Percentiles rank a stretch among this genome's conserved stretches.
Conservation (phyloP, 1,140 invertebrate species). For the Scylla paramamosain region DNA sequence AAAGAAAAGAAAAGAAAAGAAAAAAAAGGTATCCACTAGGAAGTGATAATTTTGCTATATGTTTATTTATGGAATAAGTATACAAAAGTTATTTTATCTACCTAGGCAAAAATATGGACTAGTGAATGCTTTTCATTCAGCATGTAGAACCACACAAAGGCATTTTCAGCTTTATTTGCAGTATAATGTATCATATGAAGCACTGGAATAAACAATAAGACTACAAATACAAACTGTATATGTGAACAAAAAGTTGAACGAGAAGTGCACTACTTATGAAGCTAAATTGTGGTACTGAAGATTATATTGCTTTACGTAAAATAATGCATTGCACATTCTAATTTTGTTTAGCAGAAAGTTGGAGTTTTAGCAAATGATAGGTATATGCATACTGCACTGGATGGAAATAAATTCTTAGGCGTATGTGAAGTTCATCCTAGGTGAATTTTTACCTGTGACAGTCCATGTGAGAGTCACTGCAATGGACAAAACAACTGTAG, state of each 20-base stretch:
- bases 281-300: not conserved
- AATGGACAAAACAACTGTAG: too few species aligned
- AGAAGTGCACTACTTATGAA: constrained; percentile 10
- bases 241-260: not conserved
- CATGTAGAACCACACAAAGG: constrained; percentile 69
- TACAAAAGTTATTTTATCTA: constrained; percentile 67
- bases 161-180: constrained; percentile 58
- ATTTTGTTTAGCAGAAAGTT: not conserved
- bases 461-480: too few species aligned
- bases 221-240: constrained; percentile 2
- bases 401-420: not conserved
- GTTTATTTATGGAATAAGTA: constrained; percentile 46
- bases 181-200: constrained; percentile 10
- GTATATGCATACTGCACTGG: not conserved
- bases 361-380: not conserved
- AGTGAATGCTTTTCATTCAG: constrained; percentile 66
- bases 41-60: constrained; percentile 40
- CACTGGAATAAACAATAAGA: constrained; percentile 1
- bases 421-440: not conserved
- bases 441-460: not conserved
- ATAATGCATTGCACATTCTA: not conserved
- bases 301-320: not conserved
- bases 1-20: constrained; percentile 33
- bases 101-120: constrained; percentile 71
- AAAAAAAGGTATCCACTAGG: constrained; percentile 47